Evolutionary conservation across 2,888 invertebrate species (phyloP), one percentile per base, ranked within the genome.

Genomic region (Frankliniella intonsa): DNA sequence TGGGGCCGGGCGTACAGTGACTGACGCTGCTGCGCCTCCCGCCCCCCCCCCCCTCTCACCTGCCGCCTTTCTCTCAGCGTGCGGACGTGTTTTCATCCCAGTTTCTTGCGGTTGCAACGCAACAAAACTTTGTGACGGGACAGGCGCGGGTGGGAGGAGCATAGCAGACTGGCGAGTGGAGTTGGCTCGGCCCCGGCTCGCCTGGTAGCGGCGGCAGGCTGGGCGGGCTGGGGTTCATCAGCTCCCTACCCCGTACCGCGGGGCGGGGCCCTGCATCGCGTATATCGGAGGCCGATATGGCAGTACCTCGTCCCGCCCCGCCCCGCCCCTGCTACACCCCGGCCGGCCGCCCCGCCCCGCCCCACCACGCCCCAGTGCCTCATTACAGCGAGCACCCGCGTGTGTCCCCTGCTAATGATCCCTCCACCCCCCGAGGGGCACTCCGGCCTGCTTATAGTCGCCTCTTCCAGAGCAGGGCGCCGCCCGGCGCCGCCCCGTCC

Each of bases 91-190:
- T 62, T 62, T 62, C 62, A 62, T 62, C 62, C 0, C 62, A 62
- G 62, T 62, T 62, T 62, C 62, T 62, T 62, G 62, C 62, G 62
- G 62, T 62, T 62, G 62, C 62, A 62, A 62, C 38, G 38, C 38
- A 38, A 17, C 62, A 17, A 62, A 62, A 62, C 19, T 62, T 62
- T 62, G 62, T n/a, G 0, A 55, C 55, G 55, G n/a, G 19, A 62
- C 14, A 5, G 62, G 62, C 62, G 62, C 17, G 3, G 55, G 14
- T 55, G 9, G 55, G 3, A 55, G 55, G 3, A 12, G 55, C 55
- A 38, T 8, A 17, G 55, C 55, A 55, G 55, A 9, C 51, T 51
- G 51, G 9, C n/a, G n/a, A n/a, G 14, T 5, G 55, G 55, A 2
- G 62, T n/a, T 11, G 62, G 62, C 62, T 19, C 5, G 17, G 62